Base-by-base conservation (phyloP, 2,888 invertebrate species). In the Stramonita haemastoma region DNA sequence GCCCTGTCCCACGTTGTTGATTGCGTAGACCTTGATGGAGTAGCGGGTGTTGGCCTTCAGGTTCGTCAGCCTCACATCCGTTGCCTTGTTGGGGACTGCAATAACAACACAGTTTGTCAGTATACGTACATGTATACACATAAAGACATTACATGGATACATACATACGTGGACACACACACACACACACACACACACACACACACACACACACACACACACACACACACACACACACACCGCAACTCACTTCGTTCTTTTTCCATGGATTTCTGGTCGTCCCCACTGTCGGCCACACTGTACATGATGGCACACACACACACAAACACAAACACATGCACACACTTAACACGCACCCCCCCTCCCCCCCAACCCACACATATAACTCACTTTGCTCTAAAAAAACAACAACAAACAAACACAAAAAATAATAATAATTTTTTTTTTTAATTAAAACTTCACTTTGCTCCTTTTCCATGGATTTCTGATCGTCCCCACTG, bases 221-320 rank as follows among this genome's bases (percentile, higher is more conserved):
- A 95, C 91, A 11, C 91, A 91, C n/a, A 91, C 91, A 22, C 95
- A 95, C 13, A 95, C 95, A 87, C 95, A 91, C 87, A 95, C 94
- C n/a, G n/a, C n/a, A 0, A 90, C 87, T 1, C 89, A 1, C 81
- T 15, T n/a, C 90, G 81, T 8, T 83, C 73, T n/a, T 90, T 79
- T 13, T 89, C 79, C 4, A 90, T 91, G 22, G 91, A 86, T 1
- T 87, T 89, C 46, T 46, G 36, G 46, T 83, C 81, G 26, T 83
- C 15, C 2, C 36, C 36, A 36, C 81, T 83, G 81, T 46, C 81
- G 46, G 22, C 22, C 19, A 36, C 36, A 17, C 60, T 29, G 86
- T 86, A 86, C 86, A 32, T 86, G 60, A 86, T n/a, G 34, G n/a
- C n/a, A n/a, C n/a, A n/a, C n/a, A n/a, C n/a, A n/a, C n/a, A n/a